phyloP scores from a whole-genome alignment of 2,113 vertebrate species.

The Silurus asotus region DNA sequence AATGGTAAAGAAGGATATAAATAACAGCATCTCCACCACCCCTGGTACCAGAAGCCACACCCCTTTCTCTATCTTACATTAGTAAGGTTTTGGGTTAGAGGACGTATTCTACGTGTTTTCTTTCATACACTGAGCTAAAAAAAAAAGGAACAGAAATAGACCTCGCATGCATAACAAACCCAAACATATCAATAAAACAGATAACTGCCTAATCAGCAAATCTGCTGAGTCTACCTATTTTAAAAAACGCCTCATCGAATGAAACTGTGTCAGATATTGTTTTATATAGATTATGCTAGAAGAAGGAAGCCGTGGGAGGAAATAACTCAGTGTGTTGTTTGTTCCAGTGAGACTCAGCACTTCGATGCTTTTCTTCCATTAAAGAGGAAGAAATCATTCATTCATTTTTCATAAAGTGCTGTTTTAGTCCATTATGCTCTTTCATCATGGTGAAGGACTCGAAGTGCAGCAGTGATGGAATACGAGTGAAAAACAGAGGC shows the following conservation, averaged over 20 bases:
- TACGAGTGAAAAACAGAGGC: not conserved
- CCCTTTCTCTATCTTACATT: not conserved
- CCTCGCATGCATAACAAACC: not conserved
- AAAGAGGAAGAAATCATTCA: conserved; percentile 8
- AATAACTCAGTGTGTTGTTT: conserved; percentile 4
- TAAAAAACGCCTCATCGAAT: not conserved
- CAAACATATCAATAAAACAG: not conserved
- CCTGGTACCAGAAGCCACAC: too few species aligned
- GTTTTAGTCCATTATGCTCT: conserved; percentile 31
- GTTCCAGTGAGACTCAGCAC: not conserved
- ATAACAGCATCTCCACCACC: too few species aligned
- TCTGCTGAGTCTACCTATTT: not conserved
- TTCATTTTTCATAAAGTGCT: conserved; percentile 40
- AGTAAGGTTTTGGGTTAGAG: not conserved
- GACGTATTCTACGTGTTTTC: not conserved
- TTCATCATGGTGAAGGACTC: not conserved
- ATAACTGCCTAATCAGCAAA: not conserved
- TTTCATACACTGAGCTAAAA: not conserved
- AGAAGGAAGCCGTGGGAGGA: not conserved
- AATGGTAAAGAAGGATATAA: too few species aligned
- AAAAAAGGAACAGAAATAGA: not conserved
- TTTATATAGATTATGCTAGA: not conserved
- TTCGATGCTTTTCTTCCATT: not conserved
- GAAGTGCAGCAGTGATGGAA: not conserved
- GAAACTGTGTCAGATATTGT: not conserved